phyloP scores from a whole-genome alignment of 2,888 invertebrate genomes.

The Heliconius erato region DNA sequence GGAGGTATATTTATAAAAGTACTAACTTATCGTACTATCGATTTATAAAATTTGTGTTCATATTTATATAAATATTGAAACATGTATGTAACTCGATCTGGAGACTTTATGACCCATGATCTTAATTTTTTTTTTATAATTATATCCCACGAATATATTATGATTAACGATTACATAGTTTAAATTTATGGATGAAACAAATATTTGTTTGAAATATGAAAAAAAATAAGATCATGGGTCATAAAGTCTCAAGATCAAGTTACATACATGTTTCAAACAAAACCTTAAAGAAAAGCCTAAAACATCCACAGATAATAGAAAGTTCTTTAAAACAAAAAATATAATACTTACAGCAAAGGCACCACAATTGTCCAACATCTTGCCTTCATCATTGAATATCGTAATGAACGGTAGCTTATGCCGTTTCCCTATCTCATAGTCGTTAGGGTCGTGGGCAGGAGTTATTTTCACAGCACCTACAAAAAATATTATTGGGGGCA shows the following conservation, averaged over 20 bases:
- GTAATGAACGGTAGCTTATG: slow-evolving; percentile 94
- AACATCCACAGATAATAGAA: not conserved
- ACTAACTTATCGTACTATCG: not conserved
- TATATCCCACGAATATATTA: too few relatives aligned
- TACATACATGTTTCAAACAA: not conserved
- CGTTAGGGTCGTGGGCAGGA: slow-evolving; percentile 98
- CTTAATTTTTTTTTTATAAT: too few relatives aligned
- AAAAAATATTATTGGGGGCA: too few relatives aligned
- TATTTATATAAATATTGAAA: not conserved
- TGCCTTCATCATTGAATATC: slow-evolving; percentile 96
- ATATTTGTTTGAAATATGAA: too few relatives aligned
- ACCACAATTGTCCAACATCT: slow-evolving; percentile 91
- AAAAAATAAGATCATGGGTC: too few relatives aligned
- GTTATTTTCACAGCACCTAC: slow-evolving; percentile 99
- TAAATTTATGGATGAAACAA: too few relatives aligned
- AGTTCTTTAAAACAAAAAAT: not conserved
- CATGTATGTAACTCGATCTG: too few relatives aligned
- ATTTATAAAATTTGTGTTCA: not conserved
- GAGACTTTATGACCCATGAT: too few relatives aligned
- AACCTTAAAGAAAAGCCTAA: not conserved
- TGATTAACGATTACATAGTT: not conserved
- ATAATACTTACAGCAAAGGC: slow-evolving; percentile 88
- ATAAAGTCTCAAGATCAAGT: too few relatives aligned
- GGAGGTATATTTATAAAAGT: not conserved
- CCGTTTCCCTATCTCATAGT: slow-evolving; percentile 97